phyloP scores from a whole-genome alignment of 2,888 invertebrate species.

The Ellobium chinense region DNA sequence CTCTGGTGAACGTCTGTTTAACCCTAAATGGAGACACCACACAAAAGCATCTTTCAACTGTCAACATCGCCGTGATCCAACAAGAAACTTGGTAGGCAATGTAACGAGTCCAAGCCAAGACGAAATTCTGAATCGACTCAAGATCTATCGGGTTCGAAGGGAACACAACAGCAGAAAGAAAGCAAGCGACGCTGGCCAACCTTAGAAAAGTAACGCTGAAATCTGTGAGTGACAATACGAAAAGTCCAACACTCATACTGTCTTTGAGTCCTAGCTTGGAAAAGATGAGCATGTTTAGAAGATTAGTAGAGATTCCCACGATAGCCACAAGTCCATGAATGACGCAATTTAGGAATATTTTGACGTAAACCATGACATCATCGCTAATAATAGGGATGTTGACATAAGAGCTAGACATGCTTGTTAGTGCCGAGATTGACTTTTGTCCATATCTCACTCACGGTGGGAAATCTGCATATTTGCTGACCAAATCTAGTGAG shows the following conservation, averaged over 20 bases:
- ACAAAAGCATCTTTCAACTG: conserved; percentile 29
- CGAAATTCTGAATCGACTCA: not conserved
- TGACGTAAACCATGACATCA: not conserved
- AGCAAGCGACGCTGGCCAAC: not conserved
- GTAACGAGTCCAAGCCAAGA: not conserved
- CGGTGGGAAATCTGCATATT: no score
- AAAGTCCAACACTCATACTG: conserved; percentile 29
- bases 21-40: conserved; percentile 29
- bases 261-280: not conserved
- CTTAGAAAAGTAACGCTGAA: not conserved
- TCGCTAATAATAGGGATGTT: no score
- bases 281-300: conserved; percentile 20
- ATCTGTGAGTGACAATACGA: not conserved
- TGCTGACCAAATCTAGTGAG: no score
- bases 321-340: not conserved
- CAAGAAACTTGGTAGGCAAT: not conserved
- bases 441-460: no score
- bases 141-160: not conserved
- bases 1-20: conserved; percentile 21
- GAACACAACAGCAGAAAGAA: not conserved
- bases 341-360: not conserved
- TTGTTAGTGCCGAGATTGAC: no score
- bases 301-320: not conserved
- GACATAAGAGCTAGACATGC: no score
- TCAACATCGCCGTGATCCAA: conserved; percentile 27